A percentile compares a stretch with the other conserved stretches of the same genome.
Evolutionary conservation across 2,113 vertebrate species (phyloP).

Genomic region (Mobula birostris): DNA sequence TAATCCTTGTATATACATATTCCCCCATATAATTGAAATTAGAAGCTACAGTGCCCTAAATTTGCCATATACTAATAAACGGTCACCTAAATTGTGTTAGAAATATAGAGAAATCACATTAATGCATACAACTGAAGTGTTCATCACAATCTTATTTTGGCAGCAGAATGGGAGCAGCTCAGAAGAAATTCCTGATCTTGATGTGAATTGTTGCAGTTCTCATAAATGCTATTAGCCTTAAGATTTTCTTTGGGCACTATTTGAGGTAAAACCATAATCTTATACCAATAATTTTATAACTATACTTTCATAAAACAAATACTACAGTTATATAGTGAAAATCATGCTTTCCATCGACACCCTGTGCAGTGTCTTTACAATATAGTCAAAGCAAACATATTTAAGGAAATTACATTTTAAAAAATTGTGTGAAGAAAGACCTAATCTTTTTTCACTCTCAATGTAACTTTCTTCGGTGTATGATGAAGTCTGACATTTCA

Average conservation of each 20-base stretch:
- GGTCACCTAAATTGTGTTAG: neutral
- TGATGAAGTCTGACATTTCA: neutral
- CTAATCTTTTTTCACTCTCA: neutral
- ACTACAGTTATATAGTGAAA: neutral
- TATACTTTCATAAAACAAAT: neutral
- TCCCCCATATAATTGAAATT: no score
- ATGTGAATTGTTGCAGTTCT: neutral
- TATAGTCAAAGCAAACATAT: neutral
- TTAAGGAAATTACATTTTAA: neutral
- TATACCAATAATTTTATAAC: neutral
- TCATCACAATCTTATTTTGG: neutral
- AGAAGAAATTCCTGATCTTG: neutral
- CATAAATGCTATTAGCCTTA: neutral
- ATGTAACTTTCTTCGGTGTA: neutral
- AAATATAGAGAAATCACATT: neutral
- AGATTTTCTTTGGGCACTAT: neutral
- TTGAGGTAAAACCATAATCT: neutral
- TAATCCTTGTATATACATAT: no score
- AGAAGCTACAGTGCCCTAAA: no score
- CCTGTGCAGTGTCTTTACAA: neutral
- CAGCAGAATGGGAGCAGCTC: neutral
- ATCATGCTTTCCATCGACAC: neutral
- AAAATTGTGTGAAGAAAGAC: neutral
- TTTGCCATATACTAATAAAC: neutral
- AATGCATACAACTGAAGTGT: neutral